These are phyloP conservation scores for Edolisoma coerulescens DNA, from an alignment of 2,113 vertebrate species.

Conservation along the genomic window DNA sequence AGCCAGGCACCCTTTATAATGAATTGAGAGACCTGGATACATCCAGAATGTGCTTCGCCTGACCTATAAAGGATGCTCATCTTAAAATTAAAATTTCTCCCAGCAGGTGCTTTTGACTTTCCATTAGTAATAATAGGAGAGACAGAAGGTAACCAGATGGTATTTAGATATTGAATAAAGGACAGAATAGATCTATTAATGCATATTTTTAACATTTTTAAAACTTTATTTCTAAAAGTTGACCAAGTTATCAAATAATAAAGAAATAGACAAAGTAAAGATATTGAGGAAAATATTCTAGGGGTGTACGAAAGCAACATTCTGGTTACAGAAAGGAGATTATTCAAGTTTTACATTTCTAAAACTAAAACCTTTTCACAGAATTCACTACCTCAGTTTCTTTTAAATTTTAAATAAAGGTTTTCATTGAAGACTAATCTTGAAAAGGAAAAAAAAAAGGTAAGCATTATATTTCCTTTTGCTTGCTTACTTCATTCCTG, in stretches of 20 bases:
- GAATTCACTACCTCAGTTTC: background rate
- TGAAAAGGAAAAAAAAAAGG: background rate
- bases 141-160: slow-evolving; percentile 31
- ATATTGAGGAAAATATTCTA: background rate
- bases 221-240: background rate
- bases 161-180: background rate
- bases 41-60: background rate
- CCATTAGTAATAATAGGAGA: background rate
- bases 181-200: background rate
- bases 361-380: background rate
- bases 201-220: background rate
- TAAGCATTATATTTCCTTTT: background rate
- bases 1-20: background rate
- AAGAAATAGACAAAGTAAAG: background rate
- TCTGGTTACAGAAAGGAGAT: background rate
- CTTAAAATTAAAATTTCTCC: slow-evolving; percentile 33
- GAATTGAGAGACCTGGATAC: background rate
- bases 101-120: slow-evolving; percentile 38
- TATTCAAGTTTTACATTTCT: background rate
- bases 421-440: background rate
- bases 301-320: background rate
- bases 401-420: background rate
- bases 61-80: background rate
- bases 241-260: background rate
- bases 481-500: background rate